phyloP scores from a whole-genome alignment of 2,888 invertebrate genomes.

The Diogma glabrata region DNA sequence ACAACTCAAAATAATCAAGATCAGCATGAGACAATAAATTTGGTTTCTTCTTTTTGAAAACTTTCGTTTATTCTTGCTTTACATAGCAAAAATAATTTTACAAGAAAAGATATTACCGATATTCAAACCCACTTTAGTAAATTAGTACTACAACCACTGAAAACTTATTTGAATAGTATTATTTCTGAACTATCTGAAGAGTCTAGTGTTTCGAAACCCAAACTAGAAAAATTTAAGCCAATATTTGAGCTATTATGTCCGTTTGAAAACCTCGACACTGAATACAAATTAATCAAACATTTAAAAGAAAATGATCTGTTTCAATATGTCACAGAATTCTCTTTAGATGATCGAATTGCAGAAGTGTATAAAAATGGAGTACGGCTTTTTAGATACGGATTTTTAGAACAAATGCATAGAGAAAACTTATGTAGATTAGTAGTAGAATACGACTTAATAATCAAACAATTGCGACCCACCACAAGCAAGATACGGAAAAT shows the following conservation, averaged over 20 bases:
- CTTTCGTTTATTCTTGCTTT: background rate
- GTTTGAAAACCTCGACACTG: background rate
- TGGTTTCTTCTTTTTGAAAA: too few species aligned
- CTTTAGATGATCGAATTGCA: background rate
- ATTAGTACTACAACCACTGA: background rate
- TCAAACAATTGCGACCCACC: background rate
- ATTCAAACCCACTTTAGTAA: background rate
- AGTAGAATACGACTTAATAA: background rate
- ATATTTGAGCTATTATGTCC: background rate
- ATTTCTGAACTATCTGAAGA: background rate
- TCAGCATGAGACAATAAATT: too few species aligned
- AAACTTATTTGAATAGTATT: background rate
- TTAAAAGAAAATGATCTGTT: background rate
- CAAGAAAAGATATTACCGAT: background rate
- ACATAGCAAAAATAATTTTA: background rate
- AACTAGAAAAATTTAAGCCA: background rate
- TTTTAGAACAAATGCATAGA: background rate
- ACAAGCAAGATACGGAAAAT: background rate
- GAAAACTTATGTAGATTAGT: background rate
- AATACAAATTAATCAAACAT: constrained; percentile 4
- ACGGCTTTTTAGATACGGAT: too few species aligned
- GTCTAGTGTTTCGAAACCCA: background rate
- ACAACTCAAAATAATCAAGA: background rate
- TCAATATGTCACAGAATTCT: background rate
- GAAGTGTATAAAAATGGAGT: constrained; percentile 4